Conservation (phyloP, 2,888 invertebrate genomes). For the Luffia ferchaultella region DNA sequence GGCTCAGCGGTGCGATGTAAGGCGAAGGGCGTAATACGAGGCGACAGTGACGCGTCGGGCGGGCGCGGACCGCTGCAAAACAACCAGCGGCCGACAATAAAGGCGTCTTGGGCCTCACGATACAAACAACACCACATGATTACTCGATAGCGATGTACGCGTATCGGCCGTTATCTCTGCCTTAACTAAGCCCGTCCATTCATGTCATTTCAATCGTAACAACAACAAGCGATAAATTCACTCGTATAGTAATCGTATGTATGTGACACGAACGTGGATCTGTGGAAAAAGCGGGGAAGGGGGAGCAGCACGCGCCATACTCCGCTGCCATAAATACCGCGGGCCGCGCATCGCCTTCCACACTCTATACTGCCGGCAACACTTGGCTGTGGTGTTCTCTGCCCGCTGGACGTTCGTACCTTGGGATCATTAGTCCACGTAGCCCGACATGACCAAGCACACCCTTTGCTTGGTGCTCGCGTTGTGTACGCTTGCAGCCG, state of each 20-base stretch:
- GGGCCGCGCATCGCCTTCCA: neutral
- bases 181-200: conserved; percentile 20
- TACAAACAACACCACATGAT: neutral
- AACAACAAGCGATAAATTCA: conserved; percentile 18
- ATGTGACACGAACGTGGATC: neutral
- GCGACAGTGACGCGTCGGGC: neutral
- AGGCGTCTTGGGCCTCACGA: neutral
- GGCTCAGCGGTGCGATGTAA: neutral
- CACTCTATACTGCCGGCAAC: neutral
- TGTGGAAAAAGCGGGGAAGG: neutral
- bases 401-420: too few species aligned
- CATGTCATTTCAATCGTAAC: conserved; percentile 17
- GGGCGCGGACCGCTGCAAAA: neutral
- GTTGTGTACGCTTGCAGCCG: conserved; percentile 22
- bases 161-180: conserved; percentile 1
- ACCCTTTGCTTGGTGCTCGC: conserved; percentile 22
- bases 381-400: neutral
- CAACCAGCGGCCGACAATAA: neutral
- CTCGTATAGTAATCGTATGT: neutral
- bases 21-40: neutral
- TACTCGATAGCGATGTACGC: neutral
- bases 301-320: neutral
- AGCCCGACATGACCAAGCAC: neutral
- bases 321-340: neutral
- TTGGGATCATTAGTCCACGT: too few species aligned